These are phyloP conservation scores for Ephestia elutella DNA, from an alignment of 1,140 invertebrate genomes.

Conservation along the genomic window DNA sequence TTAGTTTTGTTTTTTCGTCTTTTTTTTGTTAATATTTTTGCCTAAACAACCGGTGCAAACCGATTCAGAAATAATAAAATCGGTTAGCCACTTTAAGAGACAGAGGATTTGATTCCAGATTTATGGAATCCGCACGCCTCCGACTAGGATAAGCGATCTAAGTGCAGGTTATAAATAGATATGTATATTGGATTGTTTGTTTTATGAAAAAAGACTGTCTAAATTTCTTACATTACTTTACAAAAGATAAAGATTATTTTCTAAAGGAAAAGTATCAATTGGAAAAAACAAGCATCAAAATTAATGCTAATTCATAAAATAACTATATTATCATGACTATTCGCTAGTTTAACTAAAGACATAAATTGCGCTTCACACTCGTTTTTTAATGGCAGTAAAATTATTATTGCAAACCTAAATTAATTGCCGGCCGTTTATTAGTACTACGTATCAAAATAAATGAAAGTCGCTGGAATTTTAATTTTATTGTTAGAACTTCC, in stretches of 20 bases:
- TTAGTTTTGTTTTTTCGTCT: no score
- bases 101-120: not conserved
- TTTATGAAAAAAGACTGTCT: no score
- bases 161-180: no score
- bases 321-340: not conserved
- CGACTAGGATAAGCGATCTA: no score
- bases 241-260: no score
- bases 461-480: slow-evolving; percentile 9
- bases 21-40: not conserved
- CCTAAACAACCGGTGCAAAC: not conserved
- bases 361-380: not conserved
- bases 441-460: no score
- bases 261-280: no score
- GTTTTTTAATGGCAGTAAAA: not conserved
- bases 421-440: not conserved
- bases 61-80: not conserved
- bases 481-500: slow-evolving; percentile 20
- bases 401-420: slow-evolving; percentile 1
- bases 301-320: not conserved
- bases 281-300: not conserved
- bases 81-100: not conserved
- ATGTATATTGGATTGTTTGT: no score
- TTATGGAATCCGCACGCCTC: slow-evolving; percentile 1
- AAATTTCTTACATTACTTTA: no score
- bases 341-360: not conserved